These are phyloP conservation scores for Papilio helenus DNA, from an alignment of 1,140 invertebrate species.

Conservation along the genomic window DNA sequence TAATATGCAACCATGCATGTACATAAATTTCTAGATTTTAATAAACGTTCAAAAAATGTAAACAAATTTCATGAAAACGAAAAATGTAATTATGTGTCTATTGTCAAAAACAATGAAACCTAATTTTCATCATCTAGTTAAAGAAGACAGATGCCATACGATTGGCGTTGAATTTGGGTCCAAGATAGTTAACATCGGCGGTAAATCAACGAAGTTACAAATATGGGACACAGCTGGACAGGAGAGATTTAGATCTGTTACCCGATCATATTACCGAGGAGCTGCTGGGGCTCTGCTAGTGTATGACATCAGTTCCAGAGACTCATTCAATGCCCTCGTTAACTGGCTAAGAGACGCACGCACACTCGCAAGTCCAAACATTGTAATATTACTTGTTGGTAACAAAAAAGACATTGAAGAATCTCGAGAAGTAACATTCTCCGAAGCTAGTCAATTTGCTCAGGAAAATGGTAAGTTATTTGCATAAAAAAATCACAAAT, in stretches of 20 bases:
- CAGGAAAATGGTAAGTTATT: constrained; percentile 89
- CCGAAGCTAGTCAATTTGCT: constrained; percentile 92
- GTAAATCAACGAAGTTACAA: constrained; percentile 92
- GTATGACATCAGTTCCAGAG: constrained; percentile 91
- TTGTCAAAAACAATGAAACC: too few species aligned
- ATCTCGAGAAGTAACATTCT: constrained; percentile 90
- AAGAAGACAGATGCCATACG: constrained; percentile 91
- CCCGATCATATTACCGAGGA: constrained; percentile 91
- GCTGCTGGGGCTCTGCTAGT: constrained; percentile 92
- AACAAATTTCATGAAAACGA: too few species aligned
- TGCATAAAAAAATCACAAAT: too few species aligned
- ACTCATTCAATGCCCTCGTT: constrained; percentile 91
- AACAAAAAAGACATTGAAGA: constrained; percentile 93
- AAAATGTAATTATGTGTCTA: too few species aligned
- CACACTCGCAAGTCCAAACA: constrained; percentile 93
- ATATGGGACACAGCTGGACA: constrained; percentile 90
- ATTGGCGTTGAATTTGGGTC: constrained; percentile 94
- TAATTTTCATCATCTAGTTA: constrained; percentile 82
- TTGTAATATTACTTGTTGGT: constrained; percentile 91
- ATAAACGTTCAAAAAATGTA: too few species aligned
- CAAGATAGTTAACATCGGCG: constrained; percentile 92
- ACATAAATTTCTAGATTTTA: too few species aligned
- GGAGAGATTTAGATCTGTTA: constrained; percentile 87
- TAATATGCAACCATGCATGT: too few species aligned
- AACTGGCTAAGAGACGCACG: constrained; percentile 94